These are phyloP conservation scores for Micoletzkya japonica DNA, from an alignment of 2,888 invertebrate genomes.

Conservation along the genomic window DNA sequence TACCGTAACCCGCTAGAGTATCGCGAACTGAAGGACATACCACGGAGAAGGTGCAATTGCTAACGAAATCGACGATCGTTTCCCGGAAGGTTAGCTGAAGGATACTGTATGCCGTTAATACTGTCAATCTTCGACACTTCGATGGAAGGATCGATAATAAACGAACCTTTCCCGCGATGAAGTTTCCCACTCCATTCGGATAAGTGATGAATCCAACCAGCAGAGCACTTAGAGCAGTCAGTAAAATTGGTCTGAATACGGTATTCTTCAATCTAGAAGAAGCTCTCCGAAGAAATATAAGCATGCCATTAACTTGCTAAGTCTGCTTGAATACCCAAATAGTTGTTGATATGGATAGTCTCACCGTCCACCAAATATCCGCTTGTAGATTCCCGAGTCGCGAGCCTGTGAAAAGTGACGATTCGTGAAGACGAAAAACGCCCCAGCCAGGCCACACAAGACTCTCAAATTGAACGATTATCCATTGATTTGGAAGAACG, in stretches of 20 bases:
- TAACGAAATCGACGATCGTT: slow-evolving; percentile 46
- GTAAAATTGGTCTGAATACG: slow-evolving; percentile 36
- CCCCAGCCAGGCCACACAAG: slow-evolving; percentile 46
- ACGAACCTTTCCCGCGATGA: slow-evolving; percentile 68
- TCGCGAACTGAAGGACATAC: neutral
- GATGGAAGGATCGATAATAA: too few relatives aligned
- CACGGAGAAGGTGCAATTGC: slow-evolving; percentile 48
- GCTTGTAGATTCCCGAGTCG: too few relatives aligned
- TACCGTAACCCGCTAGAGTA: neutral
- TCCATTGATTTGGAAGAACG: neutral
- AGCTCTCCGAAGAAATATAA: neutral
- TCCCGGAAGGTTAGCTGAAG: slow-evolving; percentile 49
- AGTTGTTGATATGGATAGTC: too few relatives aligned
- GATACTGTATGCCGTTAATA: neutral
- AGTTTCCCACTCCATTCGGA: slow-evolving; percentile 87
- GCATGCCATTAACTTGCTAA: too few relatives aligned
- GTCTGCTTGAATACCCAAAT: too few relatives aligned
- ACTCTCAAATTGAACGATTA: slow-evolving; percentile 33
- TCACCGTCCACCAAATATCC: too few relatives aligned
- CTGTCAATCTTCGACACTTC: neutral
- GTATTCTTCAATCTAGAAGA: neutral
- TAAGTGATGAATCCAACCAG: slow-evolving; percentile 73
- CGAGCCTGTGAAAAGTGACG: slow-evolving; percentile 42
- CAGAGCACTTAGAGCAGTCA: slow-evolving; percentile 37
- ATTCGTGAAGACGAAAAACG: slow-evolving; percentile 49